Evolutionary conservation across 2,113 vertebrate species (phyloP), one percentile per base, ranked within the genome.

Genomic region (Dipodomys ordii): DNA sequence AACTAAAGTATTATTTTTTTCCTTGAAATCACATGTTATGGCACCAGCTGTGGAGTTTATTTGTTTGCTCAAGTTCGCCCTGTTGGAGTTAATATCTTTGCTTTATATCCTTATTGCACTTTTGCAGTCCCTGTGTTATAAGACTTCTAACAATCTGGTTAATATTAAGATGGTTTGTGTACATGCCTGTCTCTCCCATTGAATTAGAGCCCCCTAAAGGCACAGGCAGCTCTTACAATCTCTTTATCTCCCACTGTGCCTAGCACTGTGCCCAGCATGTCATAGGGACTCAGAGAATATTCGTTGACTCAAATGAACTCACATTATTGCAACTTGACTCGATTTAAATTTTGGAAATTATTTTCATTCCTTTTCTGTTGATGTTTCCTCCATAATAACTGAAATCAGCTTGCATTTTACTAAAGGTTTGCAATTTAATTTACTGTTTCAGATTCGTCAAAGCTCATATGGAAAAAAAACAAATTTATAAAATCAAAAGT

Each of bases 1-100:
- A 93, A 95, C 19, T 30, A 64, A 96, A 92, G 80, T 49, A 68
- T 94, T 39, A 39, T 39, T 39, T 94, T 94, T 94, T 82, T 90
- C 81, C 82, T 91, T 77, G 88, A 94, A 96, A 96, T 96, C 91
- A 95, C 93, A 97, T 97, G 96, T 95, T 92, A 96, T 93, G 88
- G 88, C 93, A 83, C 97, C 95, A 96, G 95, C 97, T 97, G 97
- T 96, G 97, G 95, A 90, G 96, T 97, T 97, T 96, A 97, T 97
- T 96, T 97, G 95, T 96, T 97, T 97, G 83, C n/a, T 95, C 93
- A 94, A 95, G 88, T 95, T 97, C 1, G 4, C 96, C 88, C 95
- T 94, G 96, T 97, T 96, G 97, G 97, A 97, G 94, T 93, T 97
- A 96, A 96, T 97, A 96, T 96, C 68, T 96, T 94, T 96, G 44